Evolutionary conservation across 2,797 vertebrate species (phyloP), one percentile per base, ranked within the genome.

Genomic region (Etheostoma nigrum): DNA sequence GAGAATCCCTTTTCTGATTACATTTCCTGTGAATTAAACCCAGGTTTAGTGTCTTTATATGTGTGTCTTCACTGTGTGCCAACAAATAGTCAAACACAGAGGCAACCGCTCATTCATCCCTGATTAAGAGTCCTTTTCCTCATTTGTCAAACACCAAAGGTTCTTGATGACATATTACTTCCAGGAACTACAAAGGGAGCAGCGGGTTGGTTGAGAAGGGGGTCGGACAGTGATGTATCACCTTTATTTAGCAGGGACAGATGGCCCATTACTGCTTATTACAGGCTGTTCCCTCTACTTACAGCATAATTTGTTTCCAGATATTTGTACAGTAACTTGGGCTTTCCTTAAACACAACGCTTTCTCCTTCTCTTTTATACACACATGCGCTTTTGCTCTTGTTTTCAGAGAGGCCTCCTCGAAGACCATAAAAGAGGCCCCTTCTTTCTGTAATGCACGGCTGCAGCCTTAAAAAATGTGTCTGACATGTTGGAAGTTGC

Each of bases 241-340:
- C 81, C 79, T 92, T 88, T 82, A 81, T 91, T 83, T 83, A 87
- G 83, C 77, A 19, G 68, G 78, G 88, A 86, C 92, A 82, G 81
- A 89, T 86, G 89, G 79, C 51, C 84, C 78, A 88, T 93, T 92
- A 88, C 76, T 62, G 81, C 88, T 86, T 86, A 83, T 89, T 89
- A 88, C 66, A 79, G 73, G 57, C 76, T 48, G 74, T 75, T 85
- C 86, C 66, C 66, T 77, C 74, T 70, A 76, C 84, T 89, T 86
- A 84, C 47, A 74, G 59, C 51, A 25, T 78, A 57, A 88, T 90
- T 90, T 86, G 78, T 92, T 89, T 83, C 83, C 52, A 82, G 74
- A 64, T 89, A 71, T 83, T 85, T 89, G 76, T 85, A 78, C 77
- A 73, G 85, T 82, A 78, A 83, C 83, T 77, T 18, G 13, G 70